These are phyloP conservation scores for Parotocinclus haroldoi DNA, from an alignment of 2,797 vertebrate species.

Conservation along the genomic window DNA sequence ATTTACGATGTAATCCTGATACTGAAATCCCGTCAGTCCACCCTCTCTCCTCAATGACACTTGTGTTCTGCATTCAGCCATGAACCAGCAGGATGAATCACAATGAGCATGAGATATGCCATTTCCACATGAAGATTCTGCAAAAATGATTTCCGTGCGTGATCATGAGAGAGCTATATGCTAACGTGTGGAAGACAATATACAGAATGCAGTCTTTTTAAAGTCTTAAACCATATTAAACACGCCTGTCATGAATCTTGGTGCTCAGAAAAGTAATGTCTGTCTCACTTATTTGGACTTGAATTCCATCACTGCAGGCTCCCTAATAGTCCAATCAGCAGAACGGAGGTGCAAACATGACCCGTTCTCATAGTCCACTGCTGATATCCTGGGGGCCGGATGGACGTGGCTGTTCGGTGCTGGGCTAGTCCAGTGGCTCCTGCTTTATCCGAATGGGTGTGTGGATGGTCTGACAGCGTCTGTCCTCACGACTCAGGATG, in stretches of 20 bases:
- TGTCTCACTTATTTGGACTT: not conserved
- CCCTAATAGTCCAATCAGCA: constrained; percentile 17
- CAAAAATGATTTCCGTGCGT: not conserved
- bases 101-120: no score
- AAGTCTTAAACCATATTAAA: not conserved
- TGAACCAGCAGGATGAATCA: no score
- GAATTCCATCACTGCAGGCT: constrained; percentile 22
- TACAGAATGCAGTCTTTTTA: constrained; percentile 18
- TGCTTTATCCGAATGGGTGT: constrained; percentile 98
- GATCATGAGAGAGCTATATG: not conserved
- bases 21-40: no score
- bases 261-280: not conserved
- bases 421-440: constrained; percentile 92
- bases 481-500: constrained; percentile 92
- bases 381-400: constrained; percentile 1
- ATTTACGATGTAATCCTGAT: no score
- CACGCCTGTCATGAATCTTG: no score
- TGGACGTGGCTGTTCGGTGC: constrained; percentile 13
- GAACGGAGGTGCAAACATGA: not conserved
- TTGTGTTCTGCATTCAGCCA: no score
- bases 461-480: constrained; percentile 84
- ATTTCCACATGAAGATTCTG: no score
- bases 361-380: constrained; percentile 22
- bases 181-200: constrained; percentile 24
- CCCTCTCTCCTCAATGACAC: no score